Percentiles rank a stretch among this genome's conserved stretches.
These are phyloP conservation scores for Cylas formicarius DNA, from an alignment of 1,140 invertebrate genomes.

Conservation along the genomic window DNA sequence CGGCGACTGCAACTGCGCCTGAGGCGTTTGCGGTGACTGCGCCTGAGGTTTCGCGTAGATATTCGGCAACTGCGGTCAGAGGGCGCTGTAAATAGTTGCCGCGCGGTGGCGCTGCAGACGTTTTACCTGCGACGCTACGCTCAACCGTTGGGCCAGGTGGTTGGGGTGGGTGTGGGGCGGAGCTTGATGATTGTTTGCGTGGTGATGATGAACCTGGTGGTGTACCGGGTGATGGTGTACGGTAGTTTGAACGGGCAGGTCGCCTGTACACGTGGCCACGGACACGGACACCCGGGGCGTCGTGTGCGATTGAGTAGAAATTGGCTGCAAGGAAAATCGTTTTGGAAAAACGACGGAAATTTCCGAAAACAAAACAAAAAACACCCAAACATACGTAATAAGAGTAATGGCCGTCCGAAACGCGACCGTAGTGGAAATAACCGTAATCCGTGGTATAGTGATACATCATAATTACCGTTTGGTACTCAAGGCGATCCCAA, in stretches of 20 bases:
- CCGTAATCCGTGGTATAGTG: too few species aligned
- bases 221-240: slow-evolving; percentile 20
- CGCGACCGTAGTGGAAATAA: too few species aligned
- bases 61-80: slow-evolving; percentile 13
- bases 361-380: neutral
- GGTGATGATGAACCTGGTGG: slow-evolving; percentile 18
- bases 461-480: too few species aligned
- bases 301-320: slow-evolving; percentile 21
- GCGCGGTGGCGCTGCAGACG: neutral
- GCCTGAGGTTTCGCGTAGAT: slow-evolving; percentile 13
- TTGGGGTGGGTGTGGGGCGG: slow-evolving; percentile 12
- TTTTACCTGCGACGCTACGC: neutral
- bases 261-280: slow-evolving; percentile 19
- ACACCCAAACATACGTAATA: neutral
- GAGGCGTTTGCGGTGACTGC: slow-evolving; percentile 11
- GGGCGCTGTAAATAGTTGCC: too few species aligned
- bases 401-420: too few species aligned
- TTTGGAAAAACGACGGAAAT: slow-evolving; percentile 1
- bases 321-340: slow-evolving; percentile 18
- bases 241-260: slow-evolving; percentile 9
- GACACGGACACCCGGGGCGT: slow-evolving; percentile 23
- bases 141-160: slow-evolving; percentile 19
- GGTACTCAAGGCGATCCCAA: too few species aligned
- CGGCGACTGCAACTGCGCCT: slow-evolving; percentile 13
- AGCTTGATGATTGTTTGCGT: neutral